Evolutionary conservation across 2,113 vertebrate species (phyloP), one percentile per base, ranked within the genome.

Genomic region (Tinamus guttatus): DNA sequence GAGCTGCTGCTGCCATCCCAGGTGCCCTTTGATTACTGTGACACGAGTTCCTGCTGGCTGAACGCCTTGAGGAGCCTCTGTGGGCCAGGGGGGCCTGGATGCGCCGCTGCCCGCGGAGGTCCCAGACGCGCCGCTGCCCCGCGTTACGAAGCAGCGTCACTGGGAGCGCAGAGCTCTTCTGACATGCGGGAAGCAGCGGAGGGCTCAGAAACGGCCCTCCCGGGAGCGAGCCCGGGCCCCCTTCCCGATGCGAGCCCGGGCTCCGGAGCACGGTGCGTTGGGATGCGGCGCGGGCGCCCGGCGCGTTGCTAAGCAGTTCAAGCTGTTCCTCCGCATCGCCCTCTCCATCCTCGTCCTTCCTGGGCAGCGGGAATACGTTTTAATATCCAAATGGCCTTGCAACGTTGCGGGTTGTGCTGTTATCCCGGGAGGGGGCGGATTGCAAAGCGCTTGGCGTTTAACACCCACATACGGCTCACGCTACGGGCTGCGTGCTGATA

Each of bases 1-100:
- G 93, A 91, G 87, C 11, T 40, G 8, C 71, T 0, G 2, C 91
- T 36, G 92, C 97, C 70, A 5, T 87, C 94, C 91, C 96, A 97
- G 97, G 96, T 96, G 94, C 79, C 30, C 7, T 96, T 97, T 96
- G 97, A 96, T 97, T 89, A 95, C 96, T 96, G 95, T 62, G 73
- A 97, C 97, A 95, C 71, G 96, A 96, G 96, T 89, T 94, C 93
- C 70, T 28, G 51, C 96, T 96, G 93, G 93, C 90, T 86, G 95
- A 95, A 94, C 97, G 97, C 96, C 98, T 97, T 20, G 85, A 94
- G 96, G 94, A 81, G 95, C 90, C 97, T 90, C 89, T 62, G 89
- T 58, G 30, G 95, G 95, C 81, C 90, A 96, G 95, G 60, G 28
- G 45, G 63, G 95, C 96, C 95, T 97, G 95, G 97, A 98, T 96